Evolutionary conservation across 2,797 vertebrate species (phyloP).

Genomic region (Salmo trutta): DNA sequence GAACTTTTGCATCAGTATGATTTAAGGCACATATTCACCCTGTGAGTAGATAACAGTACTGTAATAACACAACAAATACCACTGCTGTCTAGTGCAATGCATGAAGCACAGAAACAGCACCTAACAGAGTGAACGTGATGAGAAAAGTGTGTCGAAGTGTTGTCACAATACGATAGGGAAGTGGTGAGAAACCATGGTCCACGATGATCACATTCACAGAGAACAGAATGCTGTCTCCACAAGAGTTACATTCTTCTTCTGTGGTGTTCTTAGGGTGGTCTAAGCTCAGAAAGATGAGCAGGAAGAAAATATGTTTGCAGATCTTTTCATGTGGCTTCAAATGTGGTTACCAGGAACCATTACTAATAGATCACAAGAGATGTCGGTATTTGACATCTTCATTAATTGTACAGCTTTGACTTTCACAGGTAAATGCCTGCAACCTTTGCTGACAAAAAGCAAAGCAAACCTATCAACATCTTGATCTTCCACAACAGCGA

Average conservation of each 20-base stretch:
- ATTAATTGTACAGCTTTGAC: not conserved
- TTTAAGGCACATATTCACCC: conserved; percentile 46
- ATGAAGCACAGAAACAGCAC: conserved; percentile 29
- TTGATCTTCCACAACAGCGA: conserved; percentile 30
- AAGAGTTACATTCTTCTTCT: conserved; percentile 22
- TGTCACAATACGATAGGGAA: conserved; percentile 40
- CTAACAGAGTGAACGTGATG: conserved; percentile 42
- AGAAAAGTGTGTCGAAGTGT: conserved; percentile 40
- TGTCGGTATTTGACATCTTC: not conserved
- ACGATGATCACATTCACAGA: not conserved
- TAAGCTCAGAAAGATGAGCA: conserved; percentile 39
- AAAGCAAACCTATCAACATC: conserved; percentile 10
- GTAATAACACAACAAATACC: conserved; percentile 51
- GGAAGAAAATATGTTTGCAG: conserved; percentile 30
- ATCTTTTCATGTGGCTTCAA: conserved; percentile 45
- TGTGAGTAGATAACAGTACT: conserved; percentile 43
- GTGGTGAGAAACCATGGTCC: conserved; percentile 17
- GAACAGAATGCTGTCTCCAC: conserved; percentile 11
- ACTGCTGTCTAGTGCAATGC: conserved; percentile 28
- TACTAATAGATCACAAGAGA: conserved; percentile 32
- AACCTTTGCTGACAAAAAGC: not conserved
- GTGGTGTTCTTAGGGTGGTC: conserved; percentile 42
- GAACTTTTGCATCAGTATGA: conserved; percentile 40
- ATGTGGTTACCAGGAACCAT: conserved; percentile 39
- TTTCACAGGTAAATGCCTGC: not conserved